Evolutionary conservation across 2,797 vertebrate genomes (phyloP).

Genomic region (Trematomus bernacchii): DNA sequence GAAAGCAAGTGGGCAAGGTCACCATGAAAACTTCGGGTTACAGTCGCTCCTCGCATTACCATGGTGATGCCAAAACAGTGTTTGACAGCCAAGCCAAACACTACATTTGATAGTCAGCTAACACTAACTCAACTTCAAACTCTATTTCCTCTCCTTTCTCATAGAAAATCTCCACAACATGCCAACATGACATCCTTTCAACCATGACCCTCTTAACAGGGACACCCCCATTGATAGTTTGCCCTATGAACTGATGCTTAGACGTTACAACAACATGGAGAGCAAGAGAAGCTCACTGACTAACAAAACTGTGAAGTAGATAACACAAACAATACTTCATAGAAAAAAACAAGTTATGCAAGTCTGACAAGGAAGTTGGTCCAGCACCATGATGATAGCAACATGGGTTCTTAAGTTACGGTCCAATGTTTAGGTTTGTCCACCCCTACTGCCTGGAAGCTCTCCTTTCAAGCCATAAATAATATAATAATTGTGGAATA

Average conservation of each 20-base stretch:
- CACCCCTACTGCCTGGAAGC: conserved; percentile 72
- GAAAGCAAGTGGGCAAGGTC: conserved; percentile 63
- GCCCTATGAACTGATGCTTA: conserved; percentile 26
- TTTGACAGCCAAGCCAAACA: conserved; percentile 75
- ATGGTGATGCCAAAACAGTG: conserved; percentile 66
- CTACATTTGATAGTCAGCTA: conserved; percentile 65
- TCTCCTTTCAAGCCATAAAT: conserved; percentile 72
- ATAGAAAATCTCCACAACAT: conserved; percentile 45
- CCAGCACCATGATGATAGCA: conserved; percentile 49
- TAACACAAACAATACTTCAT: conserved; percentile 41
- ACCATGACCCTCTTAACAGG: conserved; percentile 43
- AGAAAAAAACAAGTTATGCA: conserved; percentile 49
- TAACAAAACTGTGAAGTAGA: conserved; percentile 19
- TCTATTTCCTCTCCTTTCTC: conserved; percentile 69
- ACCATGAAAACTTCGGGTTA: conserved; percentile 63
- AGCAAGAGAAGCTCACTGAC: conserved; percentile 35
- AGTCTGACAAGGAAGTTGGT: conserved; percentile 49
- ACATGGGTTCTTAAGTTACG: conserved; percentile 62
- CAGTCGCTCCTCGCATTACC: conserved; percentile 62
- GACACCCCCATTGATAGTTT: conserved; percentile 37
- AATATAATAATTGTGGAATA: conserved; percentile 78
- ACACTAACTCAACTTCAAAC: conserved; percentile 69
- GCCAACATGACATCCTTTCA: conserved; percentile 33
- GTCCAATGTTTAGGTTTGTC: conserved; percentile 70
- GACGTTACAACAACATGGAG: conserved; percentile 41